These are phyloP conservation scores for Elysia chlorotica DNA, from an alignment of 1,140 invertebrate genomes.

Conservation along the genomic window DNA sequence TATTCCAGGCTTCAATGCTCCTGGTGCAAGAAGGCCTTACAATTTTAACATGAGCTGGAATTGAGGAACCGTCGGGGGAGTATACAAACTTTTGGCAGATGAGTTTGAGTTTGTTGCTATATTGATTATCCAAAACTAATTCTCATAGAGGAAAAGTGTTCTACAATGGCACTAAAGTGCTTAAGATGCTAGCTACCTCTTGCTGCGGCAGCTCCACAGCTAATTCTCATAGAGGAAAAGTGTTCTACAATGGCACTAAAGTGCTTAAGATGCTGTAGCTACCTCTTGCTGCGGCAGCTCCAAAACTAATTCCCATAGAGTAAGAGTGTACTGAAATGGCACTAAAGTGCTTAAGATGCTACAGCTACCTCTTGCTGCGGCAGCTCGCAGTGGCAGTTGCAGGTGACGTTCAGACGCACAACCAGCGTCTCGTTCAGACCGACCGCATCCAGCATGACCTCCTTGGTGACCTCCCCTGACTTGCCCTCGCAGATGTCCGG, in stretches of 20 bases:
- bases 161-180: not conserved
- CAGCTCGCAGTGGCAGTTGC: conserved; percentile 80
- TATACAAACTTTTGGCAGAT: too few relatives aligned
- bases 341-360: not conserved
- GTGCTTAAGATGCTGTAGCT: not conserved
- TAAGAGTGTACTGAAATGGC: not conserved
- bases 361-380: conserved; percentile 30
- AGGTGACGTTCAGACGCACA: conserved; percentile 85
- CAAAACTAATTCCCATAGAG: not conserved
- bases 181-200: not conserved
- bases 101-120: too few relatives aligned
- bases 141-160: too few relatives aligned
- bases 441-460: conserved; percentile 87
- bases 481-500: conserved; percentile 60
- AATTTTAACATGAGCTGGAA: too few relatives aligned
- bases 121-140: too few relatives aligned
- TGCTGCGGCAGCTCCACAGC: not conserved
- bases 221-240: too few relatives aligned
- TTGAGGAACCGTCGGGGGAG: too few relatives aligned
- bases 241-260: too few relatives aligned
- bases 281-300: conserved; percentile 23
- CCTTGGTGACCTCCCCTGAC: conserved; percentile 12
- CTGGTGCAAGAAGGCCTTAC: too few relatives aligned
- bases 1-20: too few relatives aligned
- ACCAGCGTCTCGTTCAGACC: conserved; percentile 86